phyloP scores from a whole-genome alignment of 2,797 vertebrate genomes.

The Molossus molossus region DNA sequence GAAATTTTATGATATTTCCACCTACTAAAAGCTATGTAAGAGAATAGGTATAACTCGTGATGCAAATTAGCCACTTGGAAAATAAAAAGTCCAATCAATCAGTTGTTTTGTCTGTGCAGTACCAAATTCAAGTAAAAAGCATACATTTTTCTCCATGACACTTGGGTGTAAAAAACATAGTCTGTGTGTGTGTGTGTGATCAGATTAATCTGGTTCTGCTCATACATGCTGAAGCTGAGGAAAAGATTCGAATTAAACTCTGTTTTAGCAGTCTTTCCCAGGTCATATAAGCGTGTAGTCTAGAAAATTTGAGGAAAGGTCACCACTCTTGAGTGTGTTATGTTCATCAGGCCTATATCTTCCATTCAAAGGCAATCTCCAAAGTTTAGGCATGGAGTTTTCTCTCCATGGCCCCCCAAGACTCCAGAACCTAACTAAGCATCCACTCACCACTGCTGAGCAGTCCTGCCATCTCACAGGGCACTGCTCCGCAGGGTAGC shows the following conservation, averaged over 20 bases:
- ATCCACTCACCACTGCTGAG: background rate
- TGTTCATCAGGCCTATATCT: background rate
- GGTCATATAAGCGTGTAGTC: background rate
- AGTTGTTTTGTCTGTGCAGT: background rate
- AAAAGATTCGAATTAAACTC: slow-evolving; percentile 7
- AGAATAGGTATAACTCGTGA: background rate
- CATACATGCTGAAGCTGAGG: background rate
- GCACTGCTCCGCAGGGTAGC: background rate
- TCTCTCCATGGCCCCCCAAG: background rate
- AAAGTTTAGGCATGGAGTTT: background rate
- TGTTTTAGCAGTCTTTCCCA: background rate
- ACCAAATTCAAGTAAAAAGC: background rate
- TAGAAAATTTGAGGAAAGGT: background rate
- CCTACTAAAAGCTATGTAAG: background rate
- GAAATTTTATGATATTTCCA: background rate
- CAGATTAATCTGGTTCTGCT: background rate
- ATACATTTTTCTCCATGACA: background rate
- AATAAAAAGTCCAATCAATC: background rate
- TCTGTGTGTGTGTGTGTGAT: background rate
- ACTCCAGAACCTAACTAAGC: background rate
- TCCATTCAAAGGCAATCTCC: background rate
- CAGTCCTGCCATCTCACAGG: background rate
- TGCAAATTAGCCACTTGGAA: background rate
- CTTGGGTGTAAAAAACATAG: background rate
- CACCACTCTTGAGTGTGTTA: background rate